Conservation (phyloP, 2,888 invertebrate genomes). For the Andrena chrysosceles region DNA sequence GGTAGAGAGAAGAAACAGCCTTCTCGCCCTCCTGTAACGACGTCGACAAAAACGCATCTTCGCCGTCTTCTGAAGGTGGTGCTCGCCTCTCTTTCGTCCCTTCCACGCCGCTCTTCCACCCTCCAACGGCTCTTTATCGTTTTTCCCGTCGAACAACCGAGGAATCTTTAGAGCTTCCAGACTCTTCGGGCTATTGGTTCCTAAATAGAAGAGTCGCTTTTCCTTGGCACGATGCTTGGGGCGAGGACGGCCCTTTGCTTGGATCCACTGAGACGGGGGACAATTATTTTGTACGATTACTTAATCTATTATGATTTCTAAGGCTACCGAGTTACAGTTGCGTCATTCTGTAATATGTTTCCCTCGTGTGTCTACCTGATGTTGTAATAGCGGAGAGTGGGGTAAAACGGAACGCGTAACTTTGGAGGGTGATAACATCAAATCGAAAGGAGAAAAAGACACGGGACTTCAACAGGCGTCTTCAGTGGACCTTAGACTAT, state of each 20-base stretch:
- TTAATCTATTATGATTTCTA: neutral
- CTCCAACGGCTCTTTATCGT: slow-evolving; percentile 28
- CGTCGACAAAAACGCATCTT: slow-evolving; percentile 70
- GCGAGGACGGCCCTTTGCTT: neutral
- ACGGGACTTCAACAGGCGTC: too few species aligned
- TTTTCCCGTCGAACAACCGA: slow-evolving; percentile 51
- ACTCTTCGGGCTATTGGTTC: slow-evolving; percentile 53
- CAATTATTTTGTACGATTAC: neutral
- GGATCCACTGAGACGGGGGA: neutral
- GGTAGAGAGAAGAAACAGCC: slow-evolving; percentile 44
- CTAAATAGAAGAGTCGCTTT: slow-evolving; percentile 53
- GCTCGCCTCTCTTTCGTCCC: slow-evolving; percentile 22
- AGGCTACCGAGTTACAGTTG: neutral
- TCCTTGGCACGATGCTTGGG: slow-evolving; percentile 15
- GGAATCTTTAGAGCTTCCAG: slow-evolving; percentile 26
- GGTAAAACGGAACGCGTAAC: too few species aligned
- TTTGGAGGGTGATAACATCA: too few species aligned
- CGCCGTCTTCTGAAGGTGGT: slow-evolving; percentile 60
- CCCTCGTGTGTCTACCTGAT: too few species aligned
- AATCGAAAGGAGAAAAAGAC: too few species aligned
- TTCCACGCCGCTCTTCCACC: slow-evolving; percentile 26
- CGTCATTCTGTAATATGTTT: too few species aligned
- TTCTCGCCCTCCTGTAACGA: slow-evolving; percentile 54
- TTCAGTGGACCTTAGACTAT: too few species aligned
- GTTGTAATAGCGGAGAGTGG: too few species aligned